Evolutionary conservation across 1,140 invertebrate species (phyloP).

Genomic region (Drosophila sturtevanti): DNA sequence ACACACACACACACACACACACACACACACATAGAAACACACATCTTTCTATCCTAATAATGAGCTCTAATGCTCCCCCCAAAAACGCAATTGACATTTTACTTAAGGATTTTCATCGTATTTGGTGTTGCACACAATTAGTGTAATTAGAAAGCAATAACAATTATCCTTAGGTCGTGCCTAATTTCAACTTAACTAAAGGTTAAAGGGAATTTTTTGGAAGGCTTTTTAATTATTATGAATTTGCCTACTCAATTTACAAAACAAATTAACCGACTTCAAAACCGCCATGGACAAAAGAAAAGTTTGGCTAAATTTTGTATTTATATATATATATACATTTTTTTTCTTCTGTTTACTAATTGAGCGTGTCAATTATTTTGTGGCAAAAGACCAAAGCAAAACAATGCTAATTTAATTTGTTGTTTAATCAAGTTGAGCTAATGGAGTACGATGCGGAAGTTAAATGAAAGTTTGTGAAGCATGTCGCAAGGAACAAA

Average conservation of each 20-base stretch:
- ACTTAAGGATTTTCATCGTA: conserved; percentile 68
- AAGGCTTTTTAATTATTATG: conserved; percentile 51
- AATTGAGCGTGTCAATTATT: conserved; percentile 64
- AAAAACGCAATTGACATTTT: conserved; percentile 76
- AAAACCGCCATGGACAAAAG: conserved; percentile 1
- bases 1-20: background rate
- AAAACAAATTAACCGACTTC: conserved; percentile 51
- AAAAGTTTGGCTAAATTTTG: conserved; percentile 19
- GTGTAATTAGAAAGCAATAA: conserved; percentile 81
- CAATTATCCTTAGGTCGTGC: conserved; percentile 58
- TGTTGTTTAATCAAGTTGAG: conserved; percentile 54
- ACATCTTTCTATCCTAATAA: conserved; percentile 2
- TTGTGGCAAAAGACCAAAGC: conserved; percentile 39
- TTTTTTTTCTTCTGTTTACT: conserved; percentile 15
- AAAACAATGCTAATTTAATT: conserved; percentile 66
- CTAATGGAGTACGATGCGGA: conserved; percentile 49
- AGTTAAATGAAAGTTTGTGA: conserved; percentile 8
- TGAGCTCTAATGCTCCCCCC: conserved; percentile 18
- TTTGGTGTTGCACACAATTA: conserved; percentile 61
- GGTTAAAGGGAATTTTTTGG: conserved; percentile 13
- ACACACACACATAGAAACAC: background rate
- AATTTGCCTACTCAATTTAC: conserved; percentile 57
- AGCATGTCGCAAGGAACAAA: background rate
- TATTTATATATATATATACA: conserved; percentile 22
- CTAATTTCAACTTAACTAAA: conserved; percentile 36